phyloP scores from a whole-genome alignment of 2,113 vertebrate genomes.

The Podarcis muralis region DNA sequence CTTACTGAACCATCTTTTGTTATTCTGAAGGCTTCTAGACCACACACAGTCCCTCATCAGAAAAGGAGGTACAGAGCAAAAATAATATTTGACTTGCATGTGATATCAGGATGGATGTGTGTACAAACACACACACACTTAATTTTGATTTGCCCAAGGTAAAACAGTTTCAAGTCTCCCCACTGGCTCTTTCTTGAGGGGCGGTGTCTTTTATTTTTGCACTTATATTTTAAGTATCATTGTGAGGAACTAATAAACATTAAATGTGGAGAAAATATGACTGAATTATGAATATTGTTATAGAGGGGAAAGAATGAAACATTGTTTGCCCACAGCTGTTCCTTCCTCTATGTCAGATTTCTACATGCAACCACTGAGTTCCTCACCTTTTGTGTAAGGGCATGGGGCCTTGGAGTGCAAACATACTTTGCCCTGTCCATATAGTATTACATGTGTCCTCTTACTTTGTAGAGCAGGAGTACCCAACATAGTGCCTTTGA shows the following conservation, averaged over 20 bases:
- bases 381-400: too few species aligned
- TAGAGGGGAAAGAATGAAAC: neutral
- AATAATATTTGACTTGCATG: neutral
- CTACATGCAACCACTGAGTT: neutral
- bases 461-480: neutral
- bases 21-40: neutral
- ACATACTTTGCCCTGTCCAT: neutral
- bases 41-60: neutral
- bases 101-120: neutral
- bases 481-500: too few species aligned
- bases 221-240: neutral
- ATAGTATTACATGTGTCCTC: neutral
- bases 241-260: neutral
- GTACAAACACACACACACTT: neutral
- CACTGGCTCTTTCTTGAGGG: neutral
- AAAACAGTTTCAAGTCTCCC: neutral
- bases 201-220: neutral
- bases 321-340: neutral
- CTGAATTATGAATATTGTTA: neutral
- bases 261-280: neutral
- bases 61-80: neutral
- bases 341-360: neutral
- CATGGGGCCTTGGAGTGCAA: too few species aligned
- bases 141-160: neutral
- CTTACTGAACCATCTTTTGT: neutral